Evolutionary conservation across 1,140 invertebrate genomes (phyloP), one percentile per base, ranked within the genome.

Genomic region (Sarcophaga peregrina): DNA sequence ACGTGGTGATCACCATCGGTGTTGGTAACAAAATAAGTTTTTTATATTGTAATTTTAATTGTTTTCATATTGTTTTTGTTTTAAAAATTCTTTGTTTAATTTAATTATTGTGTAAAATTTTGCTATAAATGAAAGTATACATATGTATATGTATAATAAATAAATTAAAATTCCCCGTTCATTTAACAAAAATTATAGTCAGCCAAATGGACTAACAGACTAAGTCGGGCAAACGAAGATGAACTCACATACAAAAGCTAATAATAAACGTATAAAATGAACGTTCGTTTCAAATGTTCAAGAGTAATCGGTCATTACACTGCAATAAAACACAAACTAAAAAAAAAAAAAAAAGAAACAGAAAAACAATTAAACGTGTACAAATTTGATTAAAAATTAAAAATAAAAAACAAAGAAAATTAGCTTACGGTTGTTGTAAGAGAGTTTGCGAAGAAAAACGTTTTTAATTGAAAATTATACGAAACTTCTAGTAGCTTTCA

Each of bases 381-480:
- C 54, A 58, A 58, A n/a, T 58, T 58, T 58, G 54, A 58, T 58
- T 58, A 15, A n/a, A 58, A 58, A 58, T 58, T 58, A 10, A 8
- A 52, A 52, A 52, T n/a, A 58, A 13, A 58, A 58, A 58, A 58
- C 11, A 58, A 58, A 58, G 52, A 58, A 58, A 58, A 52, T 52
- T 58, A 58, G 25, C 25, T 37, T 37, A 37, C 54, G n/a, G 54
- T 58, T 58, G 15, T 13, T 58, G 54, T 58, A 7, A 58, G 54
- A 58, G 54, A 37, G 7, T 58, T 6, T 58, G 54, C 13, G 6
- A 58, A n/a, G 54, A 58, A 58, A n/a, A n/a, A 58, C 25, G 25
- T 58, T n/a, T 58, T 58, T 58, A 58, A 58, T 58, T 58, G 54
- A 58, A 58, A 58, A 58, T 58, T 58, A 58, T n/a, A 58, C n/a